Evolutionary conservation across 2,888 invertebrate species (phyloP), one percentile per base, ranked within the genome.

Genomic region (Rapana venosa): DNA sequence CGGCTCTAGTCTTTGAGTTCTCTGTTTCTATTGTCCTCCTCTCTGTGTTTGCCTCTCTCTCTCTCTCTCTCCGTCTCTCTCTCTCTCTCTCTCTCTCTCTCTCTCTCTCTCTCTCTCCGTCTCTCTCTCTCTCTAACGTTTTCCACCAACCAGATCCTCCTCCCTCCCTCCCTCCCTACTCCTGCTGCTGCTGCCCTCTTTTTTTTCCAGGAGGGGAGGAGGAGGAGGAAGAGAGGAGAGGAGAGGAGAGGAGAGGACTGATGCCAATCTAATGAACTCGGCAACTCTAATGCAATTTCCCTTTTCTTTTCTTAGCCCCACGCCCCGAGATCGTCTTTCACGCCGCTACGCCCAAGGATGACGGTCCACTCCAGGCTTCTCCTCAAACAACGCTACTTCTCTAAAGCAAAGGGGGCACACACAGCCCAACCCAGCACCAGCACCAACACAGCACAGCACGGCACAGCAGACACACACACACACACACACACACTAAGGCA

Each of bases 221-320:
- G 8, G 47, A 47, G 47, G 47, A 8, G 8, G 47, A 47, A 8
- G 8, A 8, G 47, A 47, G 47, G 47, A 8, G 47, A 5, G 47
- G 47, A 5, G 47, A 8, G 47, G 47, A 47, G 47, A 8, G 47
- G 47, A 47, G 8, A 8, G 61, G 87, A 11, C 30, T 89, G 88
- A 89, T 90, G 87, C 86, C 88, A 86, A 81, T 81, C 89, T 90
- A 90, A 90, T 90, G 88, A 90, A 90, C 89, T 90, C 86, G 79
- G 47, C 86, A 87, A 89, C 61, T 88, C 89, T 90, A 90, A 90
- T 89, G 89, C 83, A 90, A 90, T 90, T 90, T 90, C 90, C 90
- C 84, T 79, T 90, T 90, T 90, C 90, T 90, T 87, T 88, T 87
- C 90, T 89, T 56, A 74, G 87, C 61, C 22, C 81, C 87, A 86